These are phyloP conservation scores for Etheostoma spectabile DNA, from an alignment of 2,113 vertebrate species.

Conservation along the genomic window DNA sequence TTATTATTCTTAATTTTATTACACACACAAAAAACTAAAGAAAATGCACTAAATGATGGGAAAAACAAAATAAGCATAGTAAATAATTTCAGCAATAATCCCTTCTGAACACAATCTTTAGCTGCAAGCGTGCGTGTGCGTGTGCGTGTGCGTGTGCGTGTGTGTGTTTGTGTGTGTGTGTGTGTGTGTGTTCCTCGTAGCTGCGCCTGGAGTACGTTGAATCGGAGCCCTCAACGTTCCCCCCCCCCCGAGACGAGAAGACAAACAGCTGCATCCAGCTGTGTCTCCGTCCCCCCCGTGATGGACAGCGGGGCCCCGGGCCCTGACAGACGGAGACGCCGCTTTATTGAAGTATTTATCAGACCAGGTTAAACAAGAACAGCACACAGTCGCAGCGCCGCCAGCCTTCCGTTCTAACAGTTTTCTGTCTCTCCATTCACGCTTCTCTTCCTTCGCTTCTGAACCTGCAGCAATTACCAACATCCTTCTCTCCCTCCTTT, in stretches of 20 bases:
- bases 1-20: no score
- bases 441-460: background rate
- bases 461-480: conserved; percentile 27
- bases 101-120: background rate
- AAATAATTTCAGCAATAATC: background rate
- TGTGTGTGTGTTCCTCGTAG: background rate
- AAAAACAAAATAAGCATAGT: no score
- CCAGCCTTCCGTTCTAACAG: conserved; percentile 15
- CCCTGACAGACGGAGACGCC: conserved; percentile 33
- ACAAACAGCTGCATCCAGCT: conserved; percentile 11
- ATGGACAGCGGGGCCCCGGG: conserved; percentile 32
- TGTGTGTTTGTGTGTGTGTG: background rate
- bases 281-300: conserved; percentile 12
- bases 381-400: background rate
- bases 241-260: conserved; percentile 45
- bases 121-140: background rate
- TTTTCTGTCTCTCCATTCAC: background rate
- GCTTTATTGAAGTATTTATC: no score
- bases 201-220: conserved; percentile 42
- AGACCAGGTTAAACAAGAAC: conserved; percentile 44
- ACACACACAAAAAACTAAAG: no score
- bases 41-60: no score
- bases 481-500: background rate
- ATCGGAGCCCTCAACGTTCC: conserved; percentile 52
- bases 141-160: conserved; percentile 1